A percentile compares a stretch with the other conserved stretches of the same genome.
phyloP scores from a whole-genome alignment of 2,888 invertebrate genomes.

The Macropis europaea region DNA sequence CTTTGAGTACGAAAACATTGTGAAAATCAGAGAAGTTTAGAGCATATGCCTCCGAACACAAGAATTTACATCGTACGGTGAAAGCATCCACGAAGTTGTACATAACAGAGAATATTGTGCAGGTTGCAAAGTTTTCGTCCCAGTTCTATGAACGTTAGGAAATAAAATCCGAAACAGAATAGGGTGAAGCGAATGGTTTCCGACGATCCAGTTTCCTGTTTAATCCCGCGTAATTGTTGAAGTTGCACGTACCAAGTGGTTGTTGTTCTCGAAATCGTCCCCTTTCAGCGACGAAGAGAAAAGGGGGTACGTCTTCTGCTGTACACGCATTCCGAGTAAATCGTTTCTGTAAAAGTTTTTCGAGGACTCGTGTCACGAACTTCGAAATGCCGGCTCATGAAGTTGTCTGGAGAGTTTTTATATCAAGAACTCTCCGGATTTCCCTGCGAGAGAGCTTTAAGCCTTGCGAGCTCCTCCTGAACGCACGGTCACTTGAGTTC shows the following conservation, averaged over 20 bases:
- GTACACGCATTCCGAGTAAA: constrained; percentile 57
- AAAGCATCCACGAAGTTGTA: too few relatives aligned
- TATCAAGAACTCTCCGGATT: constrained; percentile 59
- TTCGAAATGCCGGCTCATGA: constrained; percentile 56
- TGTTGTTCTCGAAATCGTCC: too few relatives aligned
- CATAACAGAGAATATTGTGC: too few relatives aligned
- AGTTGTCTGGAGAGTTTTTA: constrained; percentile 62
- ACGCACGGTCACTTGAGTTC: constrained; percentile 50
- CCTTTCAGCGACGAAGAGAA: too few relatives aligned
- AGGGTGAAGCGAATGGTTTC: too few relatives aligned
- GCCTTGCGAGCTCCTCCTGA: constrained; percentile 43
- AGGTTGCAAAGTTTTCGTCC: too few relatives aligned
- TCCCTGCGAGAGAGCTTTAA: constrained; percentile 47
- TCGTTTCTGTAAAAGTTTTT: constrained; percentile 62
- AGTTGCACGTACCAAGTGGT: constrained; percentile 21
- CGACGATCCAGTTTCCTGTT: background rate
- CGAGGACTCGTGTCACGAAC: constrained; percentile 55
- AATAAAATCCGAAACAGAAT: too few relatives aligned
- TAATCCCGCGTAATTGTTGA: constrained; percentile 35
- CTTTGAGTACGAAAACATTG: too few relatives aligned
- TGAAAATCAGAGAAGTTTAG: too few relatives aligned
- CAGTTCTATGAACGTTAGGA: too few relatives aligned
- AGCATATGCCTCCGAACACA: too few relatives aligned
- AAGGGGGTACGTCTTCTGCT: constrained; percentile 27
- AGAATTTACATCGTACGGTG: too few relatives aligned